Evolutionary conservation across 2,888 invertebrate genomes (phyloP).

Genomic region (Griposia aprilina): DNA sequence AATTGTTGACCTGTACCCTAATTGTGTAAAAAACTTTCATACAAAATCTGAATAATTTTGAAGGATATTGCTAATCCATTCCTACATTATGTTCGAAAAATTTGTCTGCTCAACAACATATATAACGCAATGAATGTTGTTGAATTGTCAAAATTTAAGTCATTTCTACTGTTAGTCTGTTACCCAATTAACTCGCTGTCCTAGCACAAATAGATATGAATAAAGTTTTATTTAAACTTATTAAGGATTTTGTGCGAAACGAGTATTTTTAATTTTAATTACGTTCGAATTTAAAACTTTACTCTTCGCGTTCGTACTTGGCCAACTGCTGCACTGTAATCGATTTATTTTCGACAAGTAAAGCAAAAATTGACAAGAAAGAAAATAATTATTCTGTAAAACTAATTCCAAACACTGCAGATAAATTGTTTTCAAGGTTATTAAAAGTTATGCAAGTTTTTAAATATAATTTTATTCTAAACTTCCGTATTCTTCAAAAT

Average conservation of each 20-base stretch:
- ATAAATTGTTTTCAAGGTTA: background rate
- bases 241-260: background rate
- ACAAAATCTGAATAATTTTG: too few relatives aligned
- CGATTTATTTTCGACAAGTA: background rate
- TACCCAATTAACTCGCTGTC: background rate
- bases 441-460: background rate
- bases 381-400: background rate
- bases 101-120: too few relatives aligned
- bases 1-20: too few relatives aligned
- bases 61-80: too few relatives aligned
- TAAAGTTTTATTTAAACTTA: background rate
- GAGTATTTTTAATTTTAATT: background rate
- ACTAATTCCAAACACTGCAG: background rate
- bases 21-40: too few relatives aligned
- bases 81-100: too few relatives aligned
- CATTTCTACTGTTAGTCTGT: too few relatives aligned
- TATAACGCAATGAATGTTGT: too few relatives aligned
- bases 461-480: background rate
- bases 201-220: background rate
- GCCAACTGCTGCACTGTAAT: background rate
- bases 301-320: background rate
- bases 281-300: background rate
- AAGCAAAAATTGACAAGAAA: background rate
- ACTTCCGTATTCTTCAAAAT: background rate
- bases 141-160: too few relatives aligned